Evolutionary conservation across 2,797 vertebrate species (phyloP).

Genomic region (Cossypha niveicapilla): DNA sequence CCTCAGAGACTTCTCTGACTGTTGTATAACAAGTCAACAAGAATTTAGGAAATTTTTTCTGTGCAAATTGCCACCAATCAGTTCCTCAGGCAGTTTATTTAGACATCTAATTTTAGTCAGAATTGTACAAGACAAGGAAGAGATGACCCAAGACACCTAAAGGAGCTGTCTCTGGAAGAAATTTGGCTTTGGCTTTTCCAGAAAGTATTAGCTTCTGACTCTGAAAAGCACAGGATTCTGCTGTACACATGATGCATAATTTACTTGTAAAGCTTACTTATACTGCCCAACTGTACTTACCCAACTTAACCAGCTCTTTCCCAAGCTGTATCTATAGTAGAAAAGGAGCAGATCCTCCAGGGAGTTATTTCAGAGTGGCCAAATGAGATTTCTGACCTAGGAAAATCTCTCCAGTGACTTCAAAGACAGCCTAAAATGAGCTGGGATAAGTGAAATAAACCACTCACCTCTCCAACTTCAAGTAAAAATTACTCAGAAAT

Average conservation of each 20-base stretch:
- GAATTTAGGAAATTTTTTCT: neutral
- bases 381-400: neutral
- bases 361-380: neutral
- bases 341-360: neutral
- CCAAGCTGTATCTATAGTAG: neutral
- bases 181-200: neutral
- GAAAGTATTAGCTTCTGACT: neutral
- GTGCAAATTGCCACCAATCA: neutral
- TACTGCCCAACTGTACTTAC: neutral
- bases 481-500: neutral
- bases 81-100: neutral
- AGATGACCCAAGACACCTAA: neutral
- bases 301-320: neutral
- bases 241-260: neutral
- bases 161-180: neutral
- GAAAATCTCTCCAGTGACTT: neutral
- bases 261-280: neutral
- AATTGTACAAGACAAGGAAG: neutral
- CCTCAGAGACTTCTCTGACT: neutral
- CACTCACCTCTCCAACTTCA: neutral
- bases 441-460: neutral
- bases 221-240: neutral
- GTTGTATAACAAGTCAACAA: neutral
- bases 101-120: neutral
- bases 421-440: neutral